Evolutionary conservation across 2,888 invertebrate genomes (phyloP), one percentile per base, ranked within the genome.

Genomic region (Helicoverpa assulta): DNA sequence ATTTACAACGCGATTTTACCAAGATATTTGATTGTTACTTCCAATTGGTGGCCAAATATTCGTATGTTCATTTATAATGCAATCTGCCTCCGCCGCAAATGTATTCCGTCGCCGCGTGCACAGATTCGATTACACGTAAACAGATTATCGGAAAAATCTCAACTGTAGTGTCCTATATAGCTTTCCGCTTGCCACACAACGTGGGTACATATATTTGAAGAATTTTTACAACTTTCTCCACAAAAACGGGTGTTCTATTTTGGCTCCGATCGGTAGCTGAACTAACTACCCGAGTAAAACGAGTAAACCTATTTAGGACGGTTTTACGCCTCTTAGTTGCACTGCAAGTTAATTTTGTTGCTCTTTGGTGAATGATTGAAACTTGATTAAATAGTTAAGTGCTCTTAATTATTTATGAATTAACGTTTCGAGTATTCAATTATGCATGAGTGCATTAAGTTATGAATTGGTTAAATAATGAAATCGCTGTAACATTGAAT

Each of bases 131-230:
- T 86, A 85, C 72, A 76, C 63, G 73, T 86, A 85, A 87, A 86
- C 82, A 80, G 80, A 89, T 90, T 89, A 89, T 89, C 77, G 87
- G 86, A 86, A 88, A 89, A 87, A 83, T 85, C 77, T 82, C 82
- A 73, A 73, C 69, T 70, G 67, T 73, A 65, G 63, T 66, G 65
- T 65, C 65, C 56, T 40, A 55, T 50, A 67, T 61, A 57, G 67
- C 14, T 50, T 33, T 8, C 14, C 53, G 53, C 60, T 8, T 10
- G 55, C 37, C 58, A 19, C 21, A 26, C 56, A 26, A 21, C 21
- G 21, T 56, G 5, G 5, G 1, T 52, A 54, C 37, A 50, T 14
- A 57, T 58, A 61, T 80, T 71, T 64, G 21, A 40, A 56, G 47
- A 55, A 40, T 54, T 62, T 72, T 59, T 33, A 19, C 47, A 62